Conservation (phyloP, 2,888 invertebrate species). For the Conchocele bisecta region DNA sequence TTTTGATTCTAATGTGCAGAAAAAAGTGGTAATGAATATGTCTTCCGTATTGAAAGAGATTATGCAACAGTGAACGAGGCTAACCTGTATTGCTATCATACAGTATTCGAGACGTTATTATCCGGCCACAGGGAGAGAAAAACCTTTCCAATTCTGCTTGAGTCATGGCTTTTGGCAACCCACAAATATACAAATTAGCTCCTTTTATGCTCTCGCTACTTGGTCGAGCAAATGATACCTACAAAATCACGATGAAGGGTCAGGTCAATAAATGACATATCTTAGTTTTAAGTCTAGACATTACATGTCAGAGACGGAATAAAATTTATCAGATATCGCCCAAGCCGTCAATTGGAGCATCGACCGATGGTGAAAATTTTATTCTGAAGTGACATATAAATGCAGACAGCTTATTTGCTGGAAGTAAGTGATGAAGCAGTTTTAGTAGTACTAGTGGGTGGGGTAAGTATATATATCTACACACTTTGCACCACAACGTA, state of each 20-base stretch:
- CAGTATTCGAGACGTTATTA: slow-evolving; percentile 83
- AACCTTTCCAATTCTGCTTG: slow-evolving; percentile 83
- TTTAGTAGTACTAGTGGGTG: no score
- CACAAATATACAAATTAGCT: slow-evolving; percentile 83
- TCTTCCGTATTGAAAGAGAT: no score
- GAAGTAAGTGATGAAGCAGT: no score
- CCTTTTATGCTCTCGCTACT: slow-evolving; percentile 83
- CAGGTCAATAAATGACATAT: neutral
- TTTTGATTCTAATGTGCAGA: no score
- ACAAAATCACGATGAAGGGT: slow-evolving; percentile 65
- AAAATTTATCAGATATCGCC: no score
- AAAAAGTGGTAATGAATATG: no score
- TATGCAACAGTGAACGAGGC: slow-evolving; percentile 57
- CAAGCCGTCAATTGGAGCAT: no score
- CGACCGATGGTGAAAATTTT: no score
- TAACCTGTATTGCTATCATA: slow-evolving; percentile 83
- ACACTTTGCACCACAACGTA: slow-evolving; percentile 35
- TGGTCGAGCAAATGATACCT: slow-evolving; percentile 83
- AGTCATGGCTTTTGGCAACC: slow-evolving; percentile 82
- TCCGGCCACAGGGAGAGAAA: slow-evolving; percentile 82
- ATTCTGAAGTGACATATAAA: no score
- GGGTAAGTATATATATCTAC: slow-evolving; percentile 27
- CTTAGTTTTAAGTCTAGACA: no score
- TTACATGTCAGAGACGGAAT: no score
- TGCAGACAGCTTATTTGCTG: no score